Conservation (phyloP, 35 echinoderm and acorn worm species). For the Apostichopus parvimensis region DNA sequence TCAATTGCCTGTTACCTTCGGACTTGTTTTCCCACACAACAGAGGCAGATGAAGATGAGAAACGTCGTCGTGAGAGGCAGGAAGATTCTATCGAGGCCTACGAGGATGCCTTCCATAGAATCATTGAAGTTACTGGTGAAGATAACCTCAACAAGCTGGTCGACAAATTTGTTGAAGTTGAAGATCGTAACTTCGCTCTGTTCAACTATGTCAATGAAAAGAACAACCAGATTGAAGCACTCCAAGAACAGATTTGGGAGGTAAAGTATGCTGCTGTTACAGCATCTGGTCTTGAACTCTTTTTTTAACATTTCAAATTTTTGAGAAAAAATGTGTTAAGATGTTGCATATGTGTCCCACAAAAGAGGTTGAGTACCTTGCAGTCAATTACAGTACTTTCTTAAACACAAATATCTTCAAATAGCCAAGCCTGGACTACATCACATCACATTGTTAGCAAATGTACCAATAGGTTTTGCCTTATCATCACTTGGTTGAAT, state of each 20-base stretch:
- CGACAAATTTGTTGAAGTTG: constrained; percentile 93
- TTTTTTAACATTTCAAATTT: no score
- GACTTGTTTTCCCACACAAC: not conserved
- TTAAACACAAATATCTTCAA: no score
- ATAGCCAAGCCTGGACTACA: no score
- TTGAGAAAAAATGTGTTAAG: no score
- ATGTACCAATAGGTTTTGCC: no score
- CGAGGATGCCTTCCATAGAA: constrained; percentile 90
- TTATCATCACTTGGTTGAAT: no score
- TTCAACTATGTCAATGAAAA: constrained; percentile 99
- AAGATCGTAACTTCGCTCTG: constrained; percentile 98
- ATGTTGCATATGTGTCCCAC: no score
- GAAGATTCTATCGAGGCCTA: constrained; percentile 99
- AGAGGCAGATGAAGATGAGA: constrained; percentile 96
- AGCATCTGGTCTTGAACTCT: no score
- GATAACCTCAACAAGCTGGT: constrained; percentile 85
- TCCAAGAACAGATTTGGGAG: constrained; percentile 95
- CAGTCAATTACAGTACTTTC: no score
- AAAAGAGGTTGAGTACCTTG: no score
- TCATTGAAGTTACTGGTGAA: constrained; percentile 92
- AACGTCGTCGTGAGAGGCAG: constrained; percentile 89
- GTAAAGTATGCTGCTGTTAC: constrained; percentile 16
- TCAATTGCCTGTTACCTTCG: no score
- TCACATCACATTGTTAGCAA: no score
- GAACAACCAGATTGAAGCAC: constrained; percentile 96